Base-by-base conservation (phyloP, 2,113 vertebrate genomes). In the Onychostruthus taczanowskii region DNA sequence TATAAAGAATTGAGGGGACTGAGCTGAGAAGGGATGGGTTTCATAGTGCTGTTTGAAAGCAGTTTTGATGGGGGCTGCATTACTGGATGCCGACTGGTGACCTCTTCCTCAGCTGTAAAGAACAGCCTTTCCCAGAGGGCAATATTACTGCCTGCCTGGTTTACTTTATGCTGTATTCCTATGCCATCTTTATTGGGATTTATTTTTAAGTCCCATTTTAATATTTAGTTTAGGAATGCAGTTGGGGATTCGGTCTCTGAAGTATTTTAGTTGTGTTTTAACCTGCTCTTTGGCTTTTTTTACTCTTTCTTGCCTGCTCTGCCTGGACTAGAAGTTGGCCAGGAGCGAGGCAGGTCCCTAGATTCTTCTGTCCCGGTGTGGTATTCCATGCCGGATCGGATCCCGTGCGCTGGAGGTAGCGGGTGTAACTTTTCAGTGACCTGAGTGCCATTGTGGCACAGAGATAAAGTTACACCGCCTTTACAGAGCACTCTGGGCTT, bases 301-400 rank as follows among this genome's bases (percentile, higher is more conserved):
- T 64, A 30, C 19, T 56, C 67, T 30, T 75, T 39, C 24, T 59
- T 52, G n/a, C 22, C 24, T 19, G 37, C 16, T 35, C 16, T 64
- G 5, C 47, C 52, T 37, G 50, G 20, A 1, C 35, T 30, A 61
- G 56, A 44, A 46, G 33, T 13, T 27, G 70, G 33, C 50, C 35
- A 13, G 67, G 35, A 43, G 49, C 0, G 2, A 66, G 63, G 63
- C 13, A 11, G 11, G 33, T 31, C 19, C 59, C 13, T 16, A 6
- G 41, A 17, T 58, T 62, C n/a, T 13, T 3, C 19, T n/a, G 50
- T 35, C 30, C 4, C 2, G 17, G 21, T 1, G 4, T 1, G 15
- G n/a, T 6, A 2, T 11, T 3, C 2, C 2, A 3, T 1, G 1
- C 35, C 7, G 59, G 76, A 14, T 35, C 64, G 9, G 1, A 39